Conservation (phyloP, 2,797 vertebrate species). For the Zalophus californianus region DNA sequence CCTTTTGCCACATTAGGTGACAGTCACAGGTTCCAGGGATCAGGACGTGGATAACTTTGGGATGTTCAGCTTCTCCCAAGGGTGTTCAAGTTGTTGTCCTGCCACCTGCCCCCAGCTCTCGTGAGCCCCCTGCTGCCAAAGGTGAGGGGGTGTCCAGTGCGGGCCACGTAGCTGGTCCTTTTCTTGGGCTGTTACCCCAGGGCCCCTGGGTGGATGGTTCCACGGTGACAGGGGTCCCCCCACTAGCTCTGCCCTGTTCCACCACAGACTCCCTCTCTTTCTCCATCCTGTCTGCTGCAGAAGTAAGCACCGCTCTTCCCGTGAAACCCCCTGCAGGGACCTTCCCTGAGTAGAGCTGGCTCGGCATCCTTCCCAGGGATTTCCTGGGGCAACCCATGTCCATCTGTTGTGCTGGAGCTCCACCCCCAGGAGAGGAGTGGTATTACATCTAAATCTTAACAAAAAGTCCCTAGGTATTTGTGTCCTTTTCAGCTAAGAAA, state of each 20-base stretch:
- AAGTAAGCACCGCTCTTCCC: not conserved
- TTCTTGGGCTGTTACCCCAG: not conserved
- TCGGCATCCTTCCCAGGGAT: rapidly evolving
- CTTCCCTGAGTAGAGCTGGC: not conserved
- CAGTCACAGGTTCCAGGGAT: not conserved
- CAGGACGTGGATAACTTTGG: not conserved
- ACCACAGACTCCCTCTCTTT: not conserved
- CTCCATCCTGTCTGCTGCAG: not conserved
- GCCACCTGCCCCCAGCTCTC: not conserved
- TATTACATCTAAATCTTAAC: not conserved
- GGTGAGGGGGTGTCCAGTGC: not conserved
- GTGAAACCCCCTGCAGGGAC: no score
- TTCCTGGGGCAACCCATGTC: not conserved
- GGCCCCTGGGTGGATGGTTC: not conserved
- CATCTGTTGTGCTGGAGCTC: not conserved
- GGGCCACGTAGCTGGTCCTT: not conserved
- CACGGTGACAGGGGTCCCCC: rapidly evolving
- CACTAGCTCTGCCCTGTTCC: not conserved
- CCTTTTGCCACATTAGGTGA: not conserved
- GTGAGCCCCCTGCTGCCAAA: not conserved
- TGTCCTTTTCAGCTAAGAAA: not conserved
- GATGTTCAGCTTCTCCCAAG: not conserved
- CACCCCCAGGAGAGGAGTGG: not conserved
- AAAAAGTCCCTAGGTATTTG: not conserved
- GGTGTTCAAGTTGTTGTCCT: not conserved